Evolutionary conservation across 2,888 invertebrate genomes (phyloP).

Genomic region (Latrodectus elegans): DNA sequence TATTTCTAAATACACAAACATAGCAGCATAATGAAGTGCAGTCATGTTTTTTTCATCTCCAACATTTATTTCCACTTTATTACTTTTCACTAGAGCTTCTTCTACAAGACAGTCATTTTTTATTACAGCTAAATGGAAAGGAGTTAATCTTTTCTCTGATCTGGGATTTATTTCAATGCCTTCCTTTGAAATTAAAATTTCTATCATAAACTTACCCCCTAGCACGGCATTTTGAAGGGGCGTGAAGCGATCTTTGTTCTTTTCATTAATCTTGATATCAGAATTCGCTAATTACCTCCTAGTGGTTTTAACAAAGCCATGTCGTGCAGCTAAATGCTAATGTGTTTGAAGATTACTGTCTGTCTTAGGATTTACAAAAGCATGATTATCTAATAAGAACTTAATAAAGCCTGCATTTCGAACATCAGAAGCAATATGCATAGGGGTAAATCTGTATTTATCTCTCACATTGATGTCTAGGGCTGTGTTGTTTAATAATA

Average conservation of each 20-base stretch:
- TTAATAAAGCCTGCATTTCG: neutral
- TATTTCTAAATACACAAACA: neutral
- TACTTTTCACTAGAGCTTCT: neutral
- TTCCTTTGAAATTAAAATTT: neutral
- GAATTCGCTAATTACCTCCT: neutral
- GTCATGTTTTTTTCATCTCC: neutral
- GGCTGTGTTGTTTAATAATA: neutral
- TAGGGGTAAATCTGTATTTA: neutral
- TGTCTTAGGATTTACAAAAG: neutral
- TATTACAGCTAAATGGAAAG: neutral
- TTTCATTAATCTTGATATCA: neutral
- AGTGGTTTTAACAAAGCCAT: neutral
- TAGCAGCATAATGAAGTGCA: neutral
- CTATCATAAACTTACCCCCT: neutral
- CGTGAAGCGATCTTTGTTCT: neutral
- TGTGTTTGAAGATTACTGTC: neutral
- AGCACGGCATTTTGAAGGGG: neutral
- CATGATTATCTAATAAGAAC: neutral
- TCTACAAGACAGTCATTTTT: neutral
- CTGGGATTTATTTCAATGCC: neutral
- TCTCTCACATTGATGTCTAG: neutral
- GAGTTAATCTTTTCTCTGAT: neutral
- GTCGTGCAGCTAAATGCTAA: neutral
- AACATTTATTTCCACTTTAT: neutral
- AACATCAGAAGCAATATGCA: neutral